Base-by-base conservation (phyloP, 1,140 invertebrate species). In the Armadillidium nasatum region DNA sequence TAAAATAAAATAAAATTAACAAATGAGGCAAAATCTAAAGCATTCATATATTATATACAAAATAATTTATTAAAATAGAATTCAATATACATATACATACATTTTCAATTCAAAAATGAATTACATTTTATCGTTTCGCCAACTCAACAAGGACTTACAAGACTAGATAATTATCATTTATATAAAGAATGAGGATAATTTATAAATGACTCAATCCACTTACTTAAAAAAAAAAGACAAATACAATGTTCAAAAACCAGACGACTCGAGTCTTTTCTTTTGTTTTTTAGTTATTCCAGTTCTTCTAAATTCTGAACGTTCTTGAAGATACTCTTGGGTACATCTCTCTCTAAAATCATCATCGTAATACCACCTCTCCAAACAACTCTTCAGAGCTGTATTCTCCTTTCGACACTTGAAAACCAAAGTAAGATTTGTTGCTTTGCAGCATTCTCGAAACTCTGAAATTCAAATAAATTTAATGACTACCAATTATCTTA, bases 241-340 rank as follows among this genome's bases (percentile, higher is more conserved):
- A 2, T 60, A 60, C 1, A 15, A 60, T 19, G 19, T 60, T 60
- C 50, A 33, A 3, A 33, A 33, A 1, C 1, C 7, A 60, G 50
- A 60, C 1, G 50, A 15, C 50, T 60, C 50, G 1, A 60, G 19
- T 60, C 50, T 60, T 19, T 60, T 60, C 19, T 60, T 13, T 60
- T 60, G 11, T 60, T 60, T 60, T 60, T 13, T 1, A 2, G 50
- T 19, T 22, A 74, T 54, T 11, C 72, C 72, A 6, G 72, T 74
- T 66, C 72, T n/a, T 46, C 72, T 60, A 66, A 50, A 74, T 33
- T 74, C 72, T 50, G 46, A 60, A n/a, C 72, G 15, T 46, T 74
- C 72, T 9, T 6, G 11, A n/a, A 74, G 22, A 23, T 74, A 74
- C 15, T 74, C 72, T 33, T 74, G 50, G 3, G 44, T 74, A 45